Base-by-base conservation (phyloP, 2,888 invertebrate genomes). In the Thymelicus sylvestris region DNA sequence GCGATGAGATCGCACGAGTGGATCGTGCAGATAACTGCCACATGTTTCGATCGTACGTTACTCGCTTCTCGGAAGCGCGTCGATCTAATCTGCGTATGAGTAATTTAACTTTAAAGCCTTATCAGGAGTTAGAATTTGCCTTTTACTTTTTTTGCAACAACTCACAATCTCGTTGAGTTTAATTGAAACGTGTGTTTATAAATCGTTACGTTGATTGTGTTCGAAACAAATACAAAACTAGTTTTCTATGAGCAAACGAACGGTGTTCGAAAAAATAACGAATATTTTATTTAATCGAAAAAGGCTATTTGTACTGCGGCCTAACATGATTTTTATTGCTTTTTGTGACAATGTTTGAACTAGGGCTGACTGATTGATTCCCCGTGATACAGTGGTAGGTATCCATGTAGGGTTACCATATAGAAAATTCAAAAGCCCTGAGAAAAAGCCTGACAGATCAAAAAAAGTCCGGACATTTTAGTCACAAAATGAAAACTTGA, bases 1-100 rank as follows among this genome's bases (percentile, higher is more conserved):
- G 79, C 80, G 77, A 78, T 76, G 76, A 74, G 73, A 78, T 80
- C 75, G 79, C 77, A 77, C 79, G 55, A 71, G 74, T 78, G 47
- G 69, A 48, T 63, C 55, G 57, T 47, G 69, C 69, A 63, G 69
- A 69, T 69, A 69, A 59, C 69, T 38, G 78, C 80, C 78, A 76
- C 75, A 76, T 75, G 74, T 69, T 62, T 47, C 57, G 44, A 39
- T 63, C 63, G 64, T 64, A 19, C 48, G 57, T 47, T 68, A 31
- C 19, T 24, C 15, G 24, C 52, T 63, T 44, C 47, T 44, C 39
- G 31, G 38, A 63, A 63, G 12, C 55, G 15, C 55, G 1, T 4
- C 19, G 55, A 24, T 55, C 24, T 55, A 55, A 24, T 55, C 55
- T 55, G n/a, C 24, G 24, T 15, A 24, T 55, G 24, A 24, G 12